These are phyloP conservation scores for Pseudorectes ferrugineus DNA, from an alignment of 2,113 vertebrate species.

Conservation along the genomic window DNA sequence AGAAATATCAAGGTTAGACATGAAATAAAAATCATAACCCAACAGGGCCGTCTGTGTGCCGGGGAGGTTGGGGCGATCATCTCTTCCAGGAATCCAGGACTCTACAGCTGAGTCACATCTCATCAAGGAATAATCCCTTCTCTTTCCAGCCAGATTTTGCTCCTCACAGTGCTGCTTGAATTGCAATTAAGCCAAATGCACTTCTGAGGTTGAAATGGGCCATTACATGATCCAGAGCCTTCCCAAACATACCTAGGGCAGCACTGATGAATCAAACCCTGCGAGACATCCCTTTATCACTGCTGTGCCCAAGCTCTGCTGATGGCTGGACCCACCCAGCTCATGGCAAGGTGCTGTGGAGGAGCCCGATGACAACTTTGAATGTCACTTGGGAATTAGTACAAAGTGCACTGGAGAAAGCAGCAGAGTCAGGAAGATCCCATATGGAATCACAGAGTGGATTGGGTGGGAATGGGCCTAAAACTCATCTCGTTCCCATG, in stretches of 20 bases:
- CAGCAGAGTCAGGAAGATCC: not conserved
- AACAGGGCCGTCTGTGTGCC: not conserved
- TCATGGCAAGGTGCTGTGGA: accelerated
- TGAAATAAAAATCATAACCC: not conserved
- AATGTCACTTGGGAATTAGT: not conserved
- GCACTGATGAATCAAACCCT: not conserved
- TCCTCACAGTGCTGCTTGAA: not conserved
- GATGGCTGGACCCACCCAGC: not conserved
- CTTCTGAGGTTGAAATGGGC: not conserved
- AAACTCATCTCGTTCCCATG: not conserved
- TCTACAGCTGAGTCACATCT: not conserved
- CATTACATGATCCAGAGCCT: not conserved
- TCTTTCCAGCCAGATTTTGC: not conserved
- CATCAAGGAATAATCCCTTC: not conserved
- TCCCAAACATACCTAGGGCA: not conserved
- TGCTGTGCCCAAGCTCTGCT: not conserved
- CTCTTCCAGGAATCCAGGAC: not conserved
- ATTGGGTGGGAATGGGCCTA: not conserved
- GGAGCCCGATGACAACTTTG: not conserved
- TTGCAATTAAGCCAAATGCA: not conserved
- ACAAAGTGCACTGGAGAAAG: not conserved
- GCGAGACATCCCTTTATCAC: not conserved
- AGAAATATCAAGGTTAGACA: not conserved
- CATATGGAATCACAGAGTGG: not conserved
- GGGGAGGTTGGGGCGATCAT: not conserved